Evolutionary conservation across 2,888 invertebrate genomes (phyloP).

Genomic region (Drosophila affinis): DNA sequence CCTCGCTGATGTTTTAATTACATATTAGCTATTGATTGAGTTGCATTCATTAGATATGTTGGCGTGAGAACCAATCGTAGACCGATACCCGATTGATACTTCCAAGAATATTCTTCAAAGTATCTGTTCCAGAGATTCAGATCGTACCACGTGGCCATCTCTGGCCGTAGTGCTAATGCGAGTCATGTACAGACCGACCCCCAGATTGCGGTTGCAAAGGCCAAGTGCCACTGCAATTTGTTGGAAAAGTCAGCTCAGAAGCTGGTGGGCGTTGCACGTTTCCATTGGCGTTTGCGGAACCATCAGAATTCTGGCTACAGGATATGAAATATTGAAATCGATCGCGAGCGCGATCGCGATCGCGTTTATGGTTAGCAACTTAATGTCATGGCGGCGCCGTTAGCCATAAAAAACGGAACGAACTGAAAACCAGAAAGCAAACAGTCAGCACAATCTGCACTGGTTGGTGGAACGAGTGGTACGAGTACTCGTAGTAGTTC

Average conservation of each 20-base stretch:
- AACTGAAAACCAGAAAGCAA: conserved; percentile 15
- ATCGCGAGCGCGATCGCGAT: conserved; percentile 35
- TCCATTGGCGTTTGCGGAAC: conserved; percentile 54
- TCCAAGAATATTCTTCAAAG: not conserved
- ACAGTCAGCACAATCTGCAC: conserved; percentile 12
- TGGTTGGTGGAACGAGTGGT: not conserved
- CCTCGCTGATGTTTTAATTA: conserved; percentile 11
- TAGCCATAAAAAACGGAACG: conserved; percentile 53
- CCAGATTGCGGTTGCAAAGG: conserved; percentile 44
- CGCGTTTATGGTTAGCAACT: conserved; percentile 19
- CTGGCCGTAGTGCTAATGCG: conserved; percentile 17
- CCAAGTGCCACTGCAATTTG: conserved; percentile 68
- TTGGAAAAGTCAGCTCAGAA: conserved; percentile 25
- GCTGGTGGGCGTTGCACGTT: conserved; percentile 38
- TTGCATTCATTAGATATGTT: not conserved
- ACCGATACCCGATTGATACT: too few relatives aligned
- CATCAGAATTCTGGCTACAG: conserved; percentile 40
- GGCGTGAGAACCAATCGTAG: not conserved
- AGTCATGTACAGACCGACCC: conserved; percentile 18
- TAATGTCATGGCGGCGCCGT: conserved; percentile 57
- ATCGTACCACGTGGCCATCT: conserved; percentile 22
- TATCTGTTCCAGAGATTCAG: not conserved
- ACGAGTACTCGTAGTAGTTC: too few relatives aligned
- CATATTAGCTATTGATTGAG: conserved; percentile 3
- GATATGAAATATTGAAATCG: conserved; percentile 57